A percentile compares a stretch with the other conserved stretches of the same genome.
phyloP scores from a whole-genome alignment of 2,113 vertebrate species.

The Strigops habroptila region DNA sequence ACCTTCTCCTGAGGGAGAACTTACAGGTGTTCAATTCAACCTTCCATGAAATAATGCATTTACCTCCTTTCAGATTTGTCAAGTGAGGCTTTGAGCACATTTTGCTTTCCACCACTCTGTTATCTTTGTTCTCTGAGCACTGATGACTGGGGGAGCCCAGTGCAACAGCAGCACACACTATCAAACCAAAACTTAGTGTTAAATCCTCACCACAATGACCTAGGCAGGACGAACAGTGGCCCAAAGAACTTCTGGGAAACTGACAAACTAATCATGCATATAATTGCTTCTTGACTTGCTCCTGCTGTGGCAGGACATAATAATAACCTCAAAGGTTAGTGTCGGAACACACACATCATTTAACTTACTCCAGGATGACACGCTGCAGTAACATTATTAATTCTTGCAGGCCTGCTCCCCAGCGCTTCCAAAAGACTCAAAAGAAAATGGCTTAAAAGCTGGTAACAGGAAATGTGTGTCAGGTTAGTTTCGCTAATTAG shows the following conservation, averaged over 20 bases:
- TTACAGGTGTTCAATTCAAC: neutral
- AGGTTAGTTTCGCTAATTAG: conserved; percentile 50
- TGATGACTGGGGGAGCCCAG: neutral
- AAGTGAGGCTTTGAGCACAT: neutral
- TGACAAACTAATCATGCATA: conserved; percentile 90
- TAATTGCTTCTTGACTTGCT: conserved; percentile 90
- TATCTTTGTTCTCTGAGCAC: neutral
- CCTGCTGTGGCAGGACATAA: conserved; percentile 34
- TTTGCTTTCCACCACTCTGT: neutral
- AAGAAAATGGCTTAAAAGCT: conserved; percentile 38
- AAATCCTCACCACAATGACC: neutral
- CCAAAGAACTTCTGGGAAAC: conserved; percentile 77
- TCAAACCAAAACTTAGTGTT: neutral
- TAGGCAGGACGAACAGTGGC: neutral
- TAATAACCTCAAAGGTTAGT: conserved; percentile 56
- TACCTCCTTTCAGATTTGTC: neutral
- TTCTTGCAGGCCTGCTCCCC: neutral
- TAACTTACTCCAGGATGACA: conserved; percentile 40
- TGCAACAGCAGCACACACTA: neutral
- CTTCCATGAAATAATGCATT: neutral
- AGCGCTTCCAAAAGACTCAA: neutral
- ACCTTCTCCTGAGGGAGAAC: neutral
- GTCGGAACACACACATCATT: conserved; percentile 32
- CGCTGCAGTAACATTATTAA: neutral
- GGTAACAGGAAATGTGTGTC: neutral